Base-by-base conservation (phyloP, 2,797 vertebrate genomes). In the Falco rusticolus region DNA sequence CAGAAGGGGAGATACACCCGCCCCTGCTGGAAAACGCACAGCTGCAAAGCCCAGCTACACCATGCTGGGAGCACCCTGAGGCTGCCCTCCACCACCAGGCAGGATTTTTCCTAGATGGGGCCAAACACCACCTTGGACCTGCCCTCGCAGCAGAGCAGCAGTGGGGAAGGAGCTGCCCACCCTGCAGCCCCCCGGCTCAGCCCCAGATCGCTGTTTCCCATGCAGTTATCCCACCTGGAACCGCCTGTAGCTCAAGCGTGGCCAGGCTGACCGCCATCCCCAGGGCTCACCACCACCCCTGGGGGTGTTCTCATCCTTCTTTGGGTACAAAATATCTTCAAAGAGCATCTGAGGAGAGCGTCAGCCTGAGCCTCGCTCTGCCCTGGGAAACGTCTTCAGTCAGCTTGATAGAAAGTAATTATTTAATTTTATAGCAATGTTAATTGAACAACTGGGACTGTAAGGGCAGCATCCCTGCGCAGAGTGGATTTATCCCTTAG, bases 351-450 rank as follows among this genome's bases (percentile, higher is more conserved):
- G 9, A 61, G 48, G 47, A 74, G 24, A 26, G 20, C 1, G 0
- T 0, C 0, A 1, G 33, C 33, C 39, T 4, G 45, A 48, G 57
- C 61, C 77, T 63, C 0, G 0, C 74, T 51, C 45, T 57, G 39
- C 90, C 76, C 61, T 19, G 61, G 82, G 65, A 29, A 57, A 45
- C 0, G 2, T 28, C 83, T 56, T 43, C 94, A 45, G 41, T 5
- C 57, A 57, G 54, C 72, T 43, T 0, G 1, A 24, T 9, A 53
- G 61, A 68, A 75, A 89, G 50, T 4, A 21, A 47, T 82, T 43
- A 61, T 75, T 81, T 71, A 15, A 79, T 84, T 82, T 31, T 15
- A 63, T 4, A 45, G 53, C 48, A 17, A 4, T 0, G 16, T 16
- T 45, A 70, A 91, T 60, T 33, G 84, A 85, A 33, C 16, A 13